Evolutionary conservation across 2,888 invertebrate species (phyloP).

Genomic region (Tetrapedia diversipes): DNA sequence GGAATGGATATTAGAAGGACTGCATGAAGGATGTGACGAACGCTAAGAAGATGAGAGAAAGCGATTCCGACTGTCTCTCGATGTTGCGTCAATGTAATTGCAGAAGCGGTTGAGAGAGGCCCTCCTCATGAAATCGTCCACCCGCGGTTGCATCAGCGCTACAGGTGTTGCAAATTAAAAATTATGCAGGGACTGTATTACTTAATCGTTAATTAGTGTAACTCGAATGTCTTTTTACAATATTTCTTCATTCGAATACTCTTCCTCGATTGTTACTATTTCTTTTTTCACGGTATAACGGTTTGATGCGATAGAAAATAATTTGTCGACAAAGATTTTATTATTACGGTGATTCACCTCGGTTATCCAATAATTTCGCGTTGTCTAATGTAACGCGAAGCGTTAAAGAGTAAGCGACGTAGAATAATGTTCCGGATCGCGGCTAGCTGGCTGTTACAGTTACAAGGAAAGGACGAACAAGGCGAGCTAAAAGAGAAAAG

Average conservation of each 20-base stretch:
- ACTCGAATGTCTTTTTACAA: background rate
- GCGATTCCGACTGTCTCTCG: conserved; percentile 57
- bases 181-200: conserved; percentile 8
- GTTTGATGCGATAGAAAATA: background rate
- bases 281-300: background rate
- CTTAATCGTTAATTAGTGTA: background rate
- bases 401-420: background rate
- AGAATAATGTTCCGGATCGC: background rate
- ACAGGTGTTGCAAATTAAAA: conserved; percentile 34
- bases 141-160: conserved; percentile 39
- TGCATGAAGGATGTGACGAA: conserved; percentile 39
- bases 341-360: background rate
- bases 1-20: conserved; percentile 15
- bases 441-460: background rate
- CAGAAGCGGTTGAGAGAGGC: conserved; percentile 41
- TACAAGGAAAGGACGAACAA: background rate
- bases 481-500: conserved; percentile 11
- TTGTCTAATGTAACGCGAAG: background rate
- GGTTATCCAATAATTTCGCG: background rate
- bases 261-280: background rate
- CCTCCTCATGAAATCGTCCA: conserved; percentile 32
- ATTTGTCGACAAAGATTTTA: background rate
- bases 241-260: background rate
- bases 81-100: conserved; percentile 69
- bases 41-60: conserved; percentile 66